A percentile compares a stretch with the other conserved stretches of the same genome.
phyloP scores from a whole-genome alignment of 1,140 invertebrate species.

The Drosophila tani region DNA sequence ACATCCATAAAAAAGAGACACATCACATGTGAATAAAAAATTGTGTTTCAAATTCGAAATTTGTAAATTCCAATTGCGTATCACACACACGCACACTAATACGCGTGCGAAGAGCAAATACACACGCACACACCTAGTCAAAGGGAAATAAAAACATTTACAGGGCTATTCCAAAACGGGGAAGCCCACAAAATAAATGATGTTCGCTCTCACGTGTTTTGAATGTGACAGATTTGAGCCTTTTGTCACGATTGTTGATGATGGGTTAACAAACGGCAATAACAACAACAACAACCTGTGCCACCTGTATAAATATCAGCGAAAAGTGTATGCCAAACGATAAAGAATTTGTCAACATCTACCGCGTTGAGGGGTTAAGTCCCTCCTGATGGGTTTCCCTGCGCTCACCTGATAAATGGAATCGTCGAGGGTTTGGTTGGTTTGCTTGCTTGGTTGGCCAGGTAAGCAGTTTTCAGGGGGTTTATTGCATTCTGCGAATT shows the following conservation, averaged over 20 bases:
- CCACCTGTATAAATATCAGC: constrained; percentile 47
- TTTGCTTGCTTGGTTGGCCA: constrained; percentile 6
- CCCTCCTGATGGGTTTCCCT: constrained; percentile 46
- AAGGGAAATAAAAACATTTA: constrained; percentile 73
- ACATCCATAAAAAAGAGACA: constrained; percentile 23
- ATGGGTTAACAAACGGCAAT: constrained; percentile 78
- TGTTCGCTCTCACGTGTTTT: constrained; percentile 75
- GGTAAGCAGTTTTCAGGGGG: background rate
- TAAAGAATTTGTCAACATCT: constrained; percentile 76
- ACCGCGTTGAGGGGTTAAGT: constrained; percentile 45
- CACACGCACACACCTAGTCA: constrained; percentile 49
- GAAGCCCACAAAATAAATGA: constrained; percentile 76
- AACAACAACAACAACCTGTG: constrained; percentile 30
- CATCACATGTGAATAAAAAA: constrained; percentile 46
- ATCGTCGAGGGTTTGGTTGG: constrained; percentile 2
- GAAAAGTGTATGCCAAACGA: constrained; percentile 53
- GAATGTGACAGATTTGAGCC: constrained; percentile 82
- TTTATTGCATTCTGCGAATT: constrained; percentile 5
- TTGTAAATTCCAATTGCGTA: constrained; percentile 77
- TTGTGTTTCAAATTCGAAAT: constrained; percentile 71
- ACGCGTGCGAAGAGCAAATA: constrained; percentile 25
- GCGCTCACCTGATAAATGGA: constrained; percentile 47
- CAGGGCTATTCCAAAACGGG: constrained; percentile 50
- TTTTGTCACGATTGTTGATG: constrained; percentile 80
- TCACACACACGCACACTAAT: constrained; percentile 51